A percentile compares a stretch with the other conserved stretches of the same genome.
phyloP scores from a whole-genome alignment of 2,797 vertebrate genomes.

The Muraenolepis orangiensis region DNA sequence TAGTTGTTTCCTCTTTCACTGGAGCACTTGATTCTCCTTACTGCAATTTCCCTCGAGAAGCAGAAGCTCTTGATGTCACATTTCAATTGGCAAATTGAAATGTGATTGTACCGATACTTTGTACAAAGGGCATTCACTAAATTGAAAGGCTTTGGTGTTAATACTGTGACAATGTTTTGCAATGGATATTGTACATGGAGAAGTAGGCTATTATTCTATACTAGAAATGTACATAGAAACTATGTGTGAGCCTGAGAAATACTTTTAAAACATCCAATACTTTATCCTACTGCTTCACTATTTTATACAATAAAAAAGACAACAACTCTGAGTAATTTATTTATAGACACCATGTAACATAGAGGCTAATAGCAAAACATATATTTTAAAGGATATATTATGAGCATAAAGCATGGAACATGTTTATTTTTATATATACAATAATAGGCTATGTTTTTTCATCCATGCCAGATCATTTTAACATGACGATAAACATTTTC shows the following conservation, averaged over 20 bases:
- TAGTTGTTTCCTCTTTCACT: slow-evolving; percentile 52
- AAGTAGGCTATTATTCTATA: slow-evolving; percentile 63
- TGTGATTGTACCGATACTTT: slow-evolving; percentile 44
- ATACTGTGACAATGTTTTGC: slow-evolving; percentile 55
- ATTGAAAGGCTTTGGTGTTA: slow-evolving; percentile 34
- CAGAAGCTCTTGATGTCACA: slow-evolving; percentile 9
- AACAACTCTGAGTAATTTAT: slow-evolving; percentile 66
- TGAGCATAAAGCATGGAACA: slow-evolving; percentile 74
- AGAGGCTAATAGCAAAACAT: slow-evolving; percentile 74
- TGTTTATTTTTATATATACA: slow-evolving; percentile 82
- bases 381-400: slow-evolving; percentile 79
- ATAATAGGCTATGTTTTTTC: slow-evolving; percentile 55
- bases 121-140: slow-evolving; percentile 40
- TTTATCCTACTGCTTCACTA: slow-evolving; percentile 58
- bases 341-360: slow-evolving; percentile 78
- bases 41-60: slow-evolving; percentile 42
- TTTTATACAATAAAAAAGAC: slow-evolving; percentile 68
- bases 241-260: slow-evolving; percentile 58
- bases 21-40: slow-evolving; percentile 57
- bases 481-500: slow-evolving; percentile 51
- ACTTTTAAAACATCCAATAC: slow-evolving; percentile 65
- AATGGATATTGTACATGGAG: slow-evolving; percentile 49
- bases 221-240: slow-evolving; percentile 66
- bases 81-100: slow-evolving; percentile 32
- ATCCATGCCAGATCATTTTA: slow-evolving; percentile 58